phyloP scores from a whole-genome alignment of 2,113 vertebrate genomes.

The Oenanthe oenanthe region DNA sequence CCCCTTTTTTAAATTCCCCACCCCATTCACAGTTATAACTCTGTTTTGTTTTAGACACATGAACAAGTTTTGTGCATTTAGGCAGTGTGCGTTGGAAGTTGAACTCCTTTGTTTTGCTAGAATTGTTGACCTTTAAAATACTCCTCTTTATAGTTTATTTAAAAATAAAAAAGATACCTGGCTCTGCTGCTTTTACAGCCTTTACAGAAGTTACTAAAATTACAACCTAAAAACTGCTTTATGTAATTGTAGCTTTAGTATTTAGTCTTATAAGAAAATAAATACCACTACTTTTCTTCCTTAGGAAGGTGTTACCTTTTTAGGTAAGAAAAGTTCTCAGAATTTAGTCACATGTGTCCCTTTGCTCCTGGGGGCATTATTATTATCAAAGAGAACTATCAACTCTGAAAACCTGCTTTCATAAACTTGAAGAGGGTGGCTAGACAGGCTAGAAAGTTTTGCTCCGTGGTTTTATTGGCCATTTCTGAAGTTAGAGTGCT shows the following conservation, averaged over 20 bases:
- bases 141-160: background rate
- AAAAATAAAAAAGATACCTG: background rate
- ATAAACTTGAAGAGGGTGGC: background rate
- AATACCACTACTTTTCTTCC: background rate
- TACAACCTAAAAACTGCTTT: background rate
- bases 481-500: slow-evolving; percentile 19
- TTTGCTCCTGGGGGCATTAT: background rate
- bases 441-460: background rate
- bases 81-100: background rate
- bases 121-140: background rate
- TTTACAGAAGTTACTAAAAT: background rate
- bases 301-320: background rate
- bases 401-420: background rate
- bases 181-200: background rate
- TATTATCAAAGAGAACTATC: background rate
- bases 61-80: background rate
- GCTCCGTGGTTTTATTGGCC: background rate
- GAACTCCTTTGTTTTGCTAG: background rate
- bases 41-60: background rate
- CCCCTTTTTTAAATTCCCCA: background rate
- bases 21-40: background rate
- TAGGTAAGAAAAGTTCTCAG: background rate
- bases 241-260: background rate
- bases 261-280: background rate
- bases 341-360: background rate